Percentiles rank a stretch among this genome's conserved stretches.
These are phyloP conservation scores for Polyergus mexicanus DNA, from an alignment of 1,140 invertebrate species.

Conservation along the genomic window DNA sequence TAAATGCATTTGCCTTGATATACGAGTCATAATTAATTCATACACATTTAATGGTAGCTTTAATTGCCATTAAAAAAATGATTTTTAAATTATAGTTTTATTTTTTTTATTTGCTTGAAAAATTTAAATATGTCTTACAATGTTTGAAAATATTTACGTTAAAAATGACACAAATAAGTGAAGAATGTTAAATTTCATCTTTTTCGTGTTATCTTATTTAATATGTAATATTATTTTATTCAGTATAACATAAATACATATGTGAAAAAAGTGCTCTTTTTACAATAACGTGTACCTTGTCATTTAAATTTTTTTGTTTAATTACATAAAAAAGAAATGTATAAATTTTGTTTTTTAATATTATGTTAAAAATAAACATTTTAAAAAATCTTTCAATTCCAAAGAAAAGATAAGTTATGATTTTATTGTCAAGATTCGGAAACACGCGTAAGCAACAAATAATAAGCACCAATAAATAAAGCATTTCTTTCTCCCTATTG, in stretches of 20 bases:
- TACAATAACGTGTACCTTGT: not conserved
- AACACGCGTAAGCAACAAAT: not conserved
- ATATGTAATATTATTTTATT: not conserved
- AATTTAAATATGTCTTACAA: not conserved
- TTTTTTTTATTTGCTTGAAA: not conserved
- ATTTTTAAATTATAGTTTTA: not conserved
- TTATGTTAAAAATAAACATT: not conserved
- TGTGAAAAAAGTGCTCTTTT: not conserved
- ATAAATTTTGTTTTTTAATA: not conserved
- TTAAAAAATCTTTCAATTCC: not conserved
- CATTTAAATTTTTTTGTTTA: no score
- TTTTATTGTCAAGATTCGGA: not conserved
- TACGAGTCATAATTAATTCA: constrained; percentile 1
- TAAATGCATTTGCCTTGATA: constrained; percentile 30
- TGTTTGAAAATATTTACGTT: not conserved
- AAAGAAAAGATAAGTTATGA: not conserved
- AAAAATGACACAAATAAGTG: not conserved
- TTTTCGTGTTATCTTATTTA: not conserved
- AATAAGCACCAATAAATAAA: constrained; percentile 17
- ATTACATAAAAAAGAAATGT: not conserved
- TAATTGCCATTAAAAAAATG: not conserved
- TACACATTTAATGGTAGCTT: not conserved
- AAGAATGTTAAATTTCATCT: no score
- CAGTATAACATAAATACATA: not conserved
- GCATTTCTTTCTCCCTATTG: constrained; percentile 12